Evolutionary conservation across 2,113 vertebrate species (phyloP), one percentile per base, ranked within the genome.

Genomic region (Zonotrichia leucophrys): DNA sequence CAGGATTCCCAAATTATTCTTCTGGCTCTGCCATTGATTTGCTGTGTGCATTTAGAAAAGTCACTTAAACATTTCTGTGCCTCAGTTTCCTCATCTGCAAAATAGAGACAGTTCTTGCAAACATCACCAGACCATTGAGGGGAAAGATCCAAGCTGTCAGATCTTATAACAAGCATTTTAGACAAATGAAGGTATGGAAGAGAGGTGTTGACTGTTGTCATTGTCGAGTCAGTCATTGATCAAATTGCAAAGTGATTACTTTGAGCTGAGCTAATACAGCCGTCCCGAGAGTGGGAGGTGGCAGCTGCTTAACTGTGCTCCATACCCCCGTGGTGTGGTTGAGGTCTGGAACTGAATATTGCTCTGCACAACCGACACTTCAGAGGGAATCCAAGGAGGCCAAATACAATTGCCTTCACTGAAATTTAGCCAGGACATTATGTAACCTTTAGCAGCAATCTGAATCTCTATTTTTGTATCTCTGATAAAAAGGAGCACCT

Each of bases 361-460:
- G 53, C 33, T 52, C 52, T 52, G 52, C 12, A 12, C 79, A 91
- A 46, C 8, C 13, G 37, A 46, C 53, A 50, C 81, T 92, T 95
- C 39, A 62, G 30, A 84, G 50, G 53, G 12, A 89, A 88, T 53
- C 83, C 80, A 90, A 70, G 47, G 63, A 91, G 78, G 56, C 60
- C 83, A 92, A 90, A 94, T 52, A 70, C 62, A 94, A 93, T 83
- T n/a, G 66, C 56, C 53, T 77, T 63, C 55, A 68, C 0, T 78
- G 83, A 95, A 94, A 90, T 87, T 77, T 64, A 87, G 76, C 64
- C 90, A 95, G 76, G 56, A 87, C 49, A 66, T 88, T 67, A 92
- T 70, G 83, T 52, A 92, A 82, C 72, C 60, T 82, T 89, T 72
- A 95, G 70, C 60, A 47, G 41, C 1, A 1, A 49, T 67, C 52